These are phyloP conservation scores for Zonitis immaculata DNA, from an alignment of 2,888 invertebrate species.

Conservation along the genomic window DNA sequence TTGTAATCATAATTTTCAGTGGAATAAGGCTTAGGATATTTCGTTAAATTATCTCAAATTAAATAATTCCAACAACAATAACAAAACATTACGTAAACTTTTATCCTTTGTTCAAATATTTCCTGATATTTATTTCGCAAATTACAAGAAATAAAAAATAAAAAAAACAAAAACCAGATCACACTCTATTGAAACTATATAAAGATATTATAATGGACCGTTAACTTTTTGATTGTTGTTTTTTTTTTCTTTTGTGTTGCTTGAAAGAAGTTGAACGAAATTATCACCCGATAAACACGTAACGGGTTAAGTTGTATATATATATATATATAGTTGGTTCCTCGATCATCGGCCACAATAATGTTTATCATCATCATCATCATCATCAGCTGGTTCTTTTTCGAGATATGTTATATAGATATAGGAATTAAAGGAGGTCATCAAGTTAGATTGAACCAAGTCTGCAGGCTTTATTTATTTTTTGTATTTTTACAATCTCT, in stretches of 20 bases:
- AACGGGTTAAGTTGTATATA: conserved; percentile 27
- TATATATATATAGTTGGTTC: too few relatives aligned
- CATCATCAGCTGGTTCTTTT: conserved; percentile 16
- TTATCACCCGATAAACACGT: conserved; percentile 16
- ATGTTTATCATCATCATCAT: conserved; percentile 3
- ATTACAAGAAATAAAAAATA: background rate
- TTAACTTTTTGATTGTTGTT: background rate
- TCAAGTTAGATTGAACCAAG: conserved; percentile 6
- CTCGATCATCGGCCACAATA: conserved; percentile 5
- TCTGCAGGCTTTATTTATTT: background rate
- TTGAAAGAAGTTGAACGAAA: background rate
- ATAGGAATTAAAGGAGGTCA: conserved; percentile 19
- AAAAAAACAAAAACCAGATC: background rate
- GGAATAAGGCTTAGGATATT: too few relatives aligned
- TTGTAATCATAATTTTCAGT: too few relatives aligned
- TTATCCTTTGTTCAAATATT: too few relatives aligned
- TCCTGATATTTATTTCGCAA: too few relatives aligned
- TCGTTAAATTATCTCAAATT: too few relatives aligned
- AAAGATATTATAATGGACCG: background rate
- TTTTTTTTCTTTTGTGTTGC: background rate
- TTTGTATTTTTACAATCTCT: background rate
- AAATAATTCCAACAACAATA: too few relatives aligned
- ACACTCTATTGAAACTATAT: background rate
- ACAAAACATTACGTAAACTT: too few relatives aligned
- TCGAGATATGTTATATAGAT: background rate